These are phyloP conservation scores for Holcopasites calliopsidis DNA, from an alignment of 1,140 invertebrate species.

Conservation along the genomic window DNA sequence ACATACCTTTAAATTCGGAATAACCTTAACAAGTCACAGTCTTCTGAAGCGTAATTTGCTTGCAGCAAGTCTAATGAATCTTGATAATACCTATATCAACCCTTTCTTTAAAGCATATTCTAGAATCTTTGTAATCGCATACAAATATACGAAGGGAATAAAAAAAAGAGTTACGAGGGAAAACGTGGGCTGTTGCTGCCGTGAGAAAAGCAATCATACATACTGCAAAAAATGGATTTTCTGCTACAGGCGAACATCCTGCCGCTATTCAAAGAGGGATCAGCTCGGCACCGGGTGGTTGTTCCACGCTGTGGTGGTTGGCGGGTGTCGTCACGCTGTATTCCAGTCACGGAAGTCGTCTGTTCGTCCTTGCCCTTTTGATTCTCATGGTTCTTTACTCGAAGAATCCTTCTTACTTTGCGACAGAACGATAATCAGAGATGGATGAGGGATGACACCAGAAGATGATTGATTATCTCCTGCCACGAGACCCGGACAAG, in stretches of 20 bases:
- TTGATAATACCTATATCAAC: too few relatives aligned
- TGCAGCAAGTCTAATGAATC: too few relatives aligned
- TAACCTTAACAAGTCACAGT: too few relatives aligned
- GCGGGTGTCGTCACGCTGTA: slow-evolving; percentile 74
- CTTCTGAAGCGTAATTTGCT: too few relatives aligned
- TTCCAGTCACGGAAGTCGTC: slow-evolving; percentile 72
- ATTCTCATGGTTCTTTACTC: slow-evolving; percentile 68
- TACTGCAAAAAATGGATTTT: slow-evolving; percentile 38
- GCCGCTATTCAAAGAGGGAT: slow-evolving; percentile 78
- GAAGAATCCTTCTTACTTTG: slow-evolving; percentile 69
- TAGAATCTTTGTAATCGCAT: too few relatives aligned
- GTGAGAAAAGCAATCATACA: too few relatives aligned
- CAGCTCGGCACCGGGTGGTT: slow-evolving; percentile 76
- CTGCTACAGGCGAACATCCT: slow-evolving; percentile 75
- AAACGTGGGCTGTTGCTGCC: too few relatives aligned
- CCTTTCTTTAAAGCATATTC: too few relatives aligned
- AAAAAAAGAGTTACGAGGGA: not conserved
- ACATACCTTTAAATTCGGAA: too few relatives aligned
- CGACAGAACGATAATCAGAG: slow-evolving; percentile 73
- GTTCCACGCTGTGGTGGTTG: slow-evolving; percentile 77
- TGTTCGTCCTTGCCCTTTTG: slow-evolving; percentile 72
- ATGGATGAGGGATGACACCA: slow-evolving; percentile 40
- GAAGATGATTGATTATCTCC: slow-evolving; percentile 59
- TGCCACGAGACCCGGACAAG: slow-evolving; percentile 56
- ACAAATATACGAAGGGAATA: too few relatives aligned